Percentiles rank a stretch among this genome's conserved stretches.
phyloP scores from a whole-genome alignment of 1,140 invertebrate genomes.

The Nymphalis io region DNA sequence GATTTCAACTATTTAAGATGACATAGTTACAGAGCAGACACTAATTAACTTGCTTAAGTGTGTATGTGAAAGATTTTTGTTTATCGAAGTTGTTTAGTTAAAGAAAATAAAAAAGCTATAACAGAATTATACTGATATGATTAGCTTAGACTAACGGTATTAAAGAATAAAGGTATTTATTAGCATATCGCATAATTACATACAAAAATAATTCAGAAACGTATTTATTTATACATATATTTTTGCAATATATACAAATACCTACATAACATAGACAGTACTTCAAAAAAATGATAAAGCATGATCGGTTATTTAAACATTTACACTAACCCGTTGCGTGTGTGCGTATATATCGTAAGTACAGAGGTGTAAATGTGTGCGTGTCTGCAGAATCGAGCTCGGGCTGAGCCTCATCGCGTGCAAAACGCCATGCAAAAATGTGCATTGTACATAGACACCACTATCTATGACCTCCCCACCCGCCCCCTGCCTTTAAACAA shows the following conservation, averaged over 20 bases:
- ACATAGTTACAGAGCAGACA: not conserved
- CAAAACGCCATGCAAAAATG: constrained; percentile 76
- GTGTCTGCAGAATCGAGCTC: constrained; percentile 64
- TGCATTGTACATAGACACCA: constrained; percentile 70
- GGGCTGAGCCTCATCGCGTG: constrained; percentile 62
- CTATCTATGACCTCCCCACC: constrained; percentile 55
- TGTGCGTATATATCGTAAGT: constrained; percentile 27
- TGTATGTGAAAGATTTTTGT: not conserved
- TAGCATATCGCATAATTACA: too few species aligned
- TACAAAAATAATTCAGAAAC: not conserved
- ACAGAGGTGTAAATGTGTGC: constrained; percentile 46
- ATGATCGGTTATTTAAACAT: constrained; percentile 10
- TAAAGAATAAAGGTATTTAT: too few species aligned
- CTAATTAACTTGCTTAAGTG: not conserved
- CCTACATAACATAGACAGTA: not conserved
- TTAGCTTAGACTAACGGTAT: too few species aligned
- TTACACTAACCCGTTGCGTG: constrained; percentile 6
- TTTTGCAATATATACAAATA: too few species aligned
- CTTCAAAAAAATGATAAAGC: not conserved
- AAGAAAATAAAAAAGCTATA: too few species aligned
- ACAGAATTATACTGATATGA: too few species aligned
- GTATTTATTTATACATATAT: too few species aligned
- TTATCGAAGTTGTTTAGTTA: too few species aligned
- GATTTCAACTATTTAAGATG: not conserved
- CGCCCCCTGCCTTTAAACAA: constrained; percentile 44